phyloP scores from a whole-genome alignment of 2,113 vertebrate genomes.

The Perca schrenkii region DNA sequence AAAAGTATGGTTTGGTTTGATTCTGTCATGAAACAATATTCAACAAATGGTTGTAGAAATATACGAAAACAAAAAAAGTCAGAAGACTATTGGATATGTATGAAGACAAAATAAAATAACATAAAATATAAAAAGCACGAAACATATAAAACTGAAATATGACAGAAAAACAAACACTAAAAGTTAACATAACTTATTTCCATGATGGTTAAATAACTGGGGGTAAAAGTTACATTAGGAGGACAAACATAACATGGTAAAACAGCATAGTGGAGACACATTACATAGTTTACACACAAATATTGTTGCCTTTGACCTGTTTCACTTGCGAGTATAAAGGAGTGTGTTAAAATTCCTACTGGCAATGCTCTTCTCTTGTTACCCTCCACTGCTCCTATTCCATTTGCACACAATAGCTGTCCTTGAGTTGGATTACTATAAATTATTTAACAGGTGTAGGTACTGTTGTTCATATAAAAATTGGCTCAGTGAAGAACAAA shows the following conservation, averaged over 20 bases:
- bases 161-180: background rate
- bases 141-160: background rate
- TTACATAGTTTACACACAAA: conserved; percentile 35
- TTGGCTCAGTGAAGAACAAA: background rate
- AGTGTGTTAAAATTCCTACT: conserved; percentile 57
- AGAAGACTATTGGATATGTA: background rate
- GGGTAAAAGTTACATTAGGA: background rate
- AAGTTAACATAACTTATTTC: background rate
- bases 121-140: background rate
- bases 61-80: background rate
- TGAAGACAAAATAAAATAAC: conserved; percentile 12
- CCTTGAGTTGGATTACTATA: conserved; percentile 48
- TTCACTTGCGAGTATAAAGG: conserved; percentile 64
- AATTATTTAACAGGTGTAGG: conserved; percentile 61
- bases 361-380: conserved; percentile 57
- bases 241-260: conserved; percentile 23
- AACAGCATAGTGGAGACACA: conserved; percentile 4
- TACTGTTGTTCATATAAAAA: conserved; percentile 22
- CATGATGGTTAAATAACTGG: background rate
- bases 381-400: conserved; percentile 61
- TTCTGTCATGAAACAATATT: background rate
- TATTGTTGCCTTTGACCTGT: conserved; percentile 63
- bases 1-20: background rate
- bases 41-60: background rate
- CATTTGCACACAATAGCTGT: conserved; percentile 50